Evolutionary conservation across 2,888 invertebrate species (phyloP).

Genomic region (Parnassius smintheus): DNA sequence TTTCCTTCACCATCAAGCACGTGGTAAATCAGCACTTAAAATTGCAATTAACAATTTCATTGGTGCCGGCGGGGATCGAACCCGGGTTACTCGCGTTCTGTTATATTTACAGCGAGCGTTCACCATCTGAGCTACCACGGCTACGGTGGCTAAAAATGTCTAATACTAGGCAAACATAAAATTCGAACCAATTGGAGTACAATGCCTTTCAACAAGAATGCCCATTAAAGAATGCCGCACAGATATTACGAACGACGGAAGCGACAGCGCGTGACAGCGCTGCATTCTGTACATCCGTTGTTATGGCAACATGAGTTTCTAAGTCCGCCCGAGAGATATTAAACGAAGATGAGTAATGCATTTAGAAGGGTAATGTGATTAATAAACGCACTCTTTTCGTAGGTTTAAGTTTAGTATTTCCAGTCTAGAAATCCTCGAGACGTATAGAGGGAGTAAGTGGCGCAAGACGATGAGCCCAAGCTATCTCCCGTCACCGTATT

Average conservation of each 20-base stretch:
- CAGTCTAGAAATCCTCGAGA: too few species aligned
- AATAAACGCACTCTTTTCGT: not conserved
- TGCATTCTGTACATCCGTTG: slow-evolving; percentile 51
- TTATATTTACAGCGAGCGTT: too few species aligned
- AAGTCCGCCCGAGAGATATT: slow-evolving; percentile 28
- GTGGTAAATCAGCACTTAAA: too few species aligned
- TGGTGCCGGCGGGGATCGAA: too few species aligned
- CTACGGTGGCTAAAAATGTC: slow-evolving; percentile 31
- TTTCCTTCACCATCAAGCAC: too few species aligned
- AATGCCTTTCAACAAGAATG: not conserved
- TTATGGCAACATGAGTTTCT: slow-evolving; percentile 57
- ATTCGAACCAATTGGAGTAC: slow-evolving; percentile 1
- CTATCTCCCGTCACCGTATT: too few species aligned
- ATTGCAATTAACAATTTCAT: too few species aligned
- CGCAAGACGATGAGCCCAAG: too few species aligned
- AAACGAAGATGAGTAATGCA: slow-evolving; percentile 13
- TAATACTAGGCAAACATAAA: slow-evolving; percentile 23
- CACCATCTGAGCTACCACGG: too few species aligned
- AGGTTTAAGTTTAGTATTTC: too few species aligned
- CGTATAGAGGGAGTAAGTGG: too few species aligned
- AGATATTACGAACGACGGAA: slow-evolving; percentile 12
- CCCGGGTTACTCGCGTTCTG: too few species aligned
- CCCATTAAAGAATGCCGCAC: slow-evolving; percentile 4
- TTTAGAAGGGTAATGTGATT: slow-evolving; percentile 6
- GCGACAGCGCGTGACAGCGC: slow-evolving; percentile 53